phyloP scores from a whole-genome alignment of 2,797 vertebrate species.

The Sorex maritimensis region DNA sequence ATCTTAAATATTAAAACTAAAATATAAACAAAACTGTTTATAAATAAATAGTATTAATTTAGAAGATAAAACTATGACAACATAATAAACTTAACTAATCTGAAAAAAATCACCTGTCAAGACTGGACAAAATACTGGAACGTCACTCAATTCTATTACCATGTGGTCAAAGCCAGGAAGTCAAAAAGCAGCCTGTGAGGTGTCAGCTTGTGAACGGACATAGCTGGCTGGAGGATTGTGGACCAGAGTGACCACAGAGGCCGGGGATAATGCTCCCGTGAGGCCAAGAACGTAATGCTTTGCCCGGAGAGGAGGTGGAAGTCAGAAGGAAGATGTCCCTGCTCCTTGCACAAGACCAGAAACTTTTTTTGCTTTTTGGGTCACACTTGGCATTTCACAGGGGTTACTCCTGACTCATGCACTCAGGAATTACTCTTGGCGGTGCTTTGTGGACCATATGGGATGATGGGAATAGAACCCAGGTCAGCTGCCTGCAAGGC shows the following conservation, averaged over 20 bases:
- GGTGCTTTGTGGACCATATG: no score
- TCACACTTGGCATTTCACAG: no score
- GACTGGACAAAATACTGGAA: conserved; percentile 44
- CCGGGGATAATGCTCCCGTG: no score
- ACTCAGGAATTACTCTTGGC: no score
- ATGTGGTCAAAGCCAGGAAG: background rate
- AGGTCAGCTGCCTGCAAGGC: no score
- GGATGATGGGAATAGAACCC: no score
- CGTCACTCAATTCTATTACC: background rate
- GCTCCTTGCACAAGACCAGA: background rate
- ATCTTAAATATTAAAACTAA: no score
- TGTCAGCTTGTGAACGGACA: background rate
- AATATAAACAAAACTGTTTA: no score
- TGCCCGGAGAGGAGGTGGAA: no score
- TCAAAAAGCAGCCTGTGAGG: background rate
- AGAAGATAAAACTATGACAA: background rate
- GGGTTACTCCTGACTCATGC: no score
- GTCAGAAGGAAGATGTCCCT: background rate
- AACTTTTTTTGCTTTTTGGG: background rate
- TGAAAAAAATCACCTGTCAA: background rate
- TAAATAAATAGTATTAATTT: no score
- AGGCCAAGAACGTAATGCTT: background rate
- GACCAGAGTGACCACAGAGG: background rate
- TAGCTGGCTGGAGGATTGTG: background rate
- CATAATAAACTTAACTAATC: background rate